Evolutionary conservation across 2,888 invertebrate genomes (phyloP).

Genomic region (Colletes collaris): DNA sequence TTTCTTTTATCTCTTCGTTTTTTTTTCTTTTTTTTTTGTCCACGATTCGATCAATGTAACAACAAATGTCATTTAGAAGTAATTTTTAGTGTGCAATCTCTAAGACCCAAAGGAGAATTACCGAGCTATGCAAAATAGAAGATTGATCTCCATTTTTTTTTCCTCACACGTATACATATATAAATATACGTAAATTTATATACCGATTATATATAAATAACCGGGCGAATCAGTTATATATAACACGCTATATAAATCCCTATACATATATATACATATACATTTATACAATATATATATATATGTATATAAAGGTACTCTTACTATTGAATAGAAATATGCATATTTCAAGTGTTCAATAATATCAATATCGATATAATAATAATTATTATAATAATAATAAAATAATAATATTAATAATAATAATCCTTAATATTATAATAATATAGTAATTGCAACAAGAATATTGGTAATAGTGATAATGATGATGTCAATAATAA

Average conservation of each 20-base stretch:
- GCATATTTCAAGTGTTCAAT: slow-evolving; percentile 80
- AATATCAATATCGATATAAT: slow-evolving; percentile 81
- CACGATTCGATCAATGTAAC: slow-evolving; percentile 72
- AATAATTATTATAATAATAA: slow-evolving; percentile 72
- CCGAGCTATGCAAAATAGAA: slow-evolving; percentile 82
- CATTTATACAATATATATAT: slow-evolving; percentile 69
- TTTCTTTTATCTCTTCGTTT: slow-evolving; percentile 60
- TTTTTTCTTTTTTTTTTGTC: slow-evolving; percentile 62
- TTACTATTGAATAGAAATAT: slow-evolving; percentile 81
- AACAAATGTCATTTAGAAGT: slow-evolving; percentile 74
- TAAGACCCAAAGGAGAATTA: slow-evolving; percentile 80
- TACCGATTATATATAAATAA: slow-evolving; percentile 78
- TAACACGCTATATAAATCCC: slow-evolving; percentile 75
- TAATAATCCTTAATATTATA: slow-evolving; percentile 73
- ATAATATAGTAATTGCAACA: slow-evolving; percentile 80
- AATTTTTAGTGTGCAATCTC: slow-evolving; percentile 78
- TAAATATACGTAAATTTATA: slow-evolving; percentile 76
- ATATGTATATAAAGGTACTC: slow-evolving; percentile 77
- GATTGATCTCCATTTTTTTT: slow-evolving; percentile 73
- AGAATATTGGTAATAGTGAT: slow-evolving; percentile 78
- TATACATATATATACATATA: slow-evolving; percentile 73
- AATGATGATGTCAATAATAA: slow-evolving; percentile 76
- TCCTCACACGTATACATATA: slow-evolving; percentile 75
- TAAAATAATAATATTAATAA: slow-evolving; percentile 72
- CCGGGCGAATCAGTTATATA: slow-evolving; percentile 76